Percentiles rank a stretch among this genome's conserved stretches.
phyloP scores from a whole-genome alignment of 2,113 vertebrate species.

The Tympanuchus pallidicinctus region DNA sequence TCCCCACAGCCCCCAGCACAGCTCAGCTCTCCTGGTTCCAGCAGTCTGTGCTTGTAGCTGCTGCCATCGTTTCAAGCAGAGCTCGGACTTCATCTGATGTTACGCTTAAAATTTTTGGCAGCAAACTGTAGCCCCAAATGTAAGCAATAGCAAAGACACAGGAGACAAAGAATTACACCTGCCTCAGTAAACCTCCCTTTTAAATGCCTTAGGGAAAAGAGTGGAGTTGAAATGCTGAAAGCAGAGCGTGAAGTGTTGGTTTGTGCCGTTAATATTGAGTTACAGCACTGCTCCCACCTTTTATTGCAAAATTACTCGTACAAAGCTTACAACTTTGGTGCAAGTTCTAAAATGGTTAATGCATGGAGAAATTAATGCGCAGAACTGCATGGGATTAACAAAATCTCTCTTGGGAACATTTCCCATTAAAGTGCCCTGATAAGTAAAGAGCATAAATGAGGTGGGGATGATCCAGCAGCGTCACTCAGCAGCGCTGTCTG shows the following conservation, averaged over 20 bases:
- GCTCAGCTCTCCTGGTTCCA: neutral
- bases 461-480: neutral
- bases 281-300: neutral
- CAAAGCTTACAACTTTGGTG: neutral
- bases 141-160: fast-evolving
- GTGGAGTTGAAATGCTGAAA: neutral
- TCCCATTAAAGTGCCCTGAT: neutral
- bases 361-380: neutral
- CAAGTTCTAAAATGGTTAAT: neutral
- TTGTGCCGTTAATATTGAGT: fast-evolving
- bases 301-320: neutral
- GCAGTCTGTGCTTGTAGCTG: neutral
- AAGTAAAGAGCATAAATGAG: neutral
- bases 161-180: neutral
- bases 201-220: fast-evolving
- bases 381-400: neutral
- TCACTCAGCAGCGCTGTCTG: neutral
- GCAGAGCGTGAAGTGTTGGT: fast-evolving
- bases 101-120: fast-evolving
- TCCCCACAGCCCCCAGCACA: fast-evolving
- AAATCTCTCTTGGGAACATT: neutral
- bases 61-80: neutral
- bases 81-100: fast-evolving
- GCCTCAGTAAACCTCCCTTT: neutral
- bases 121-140: neutral